These are phyloP conservation scores for Episyrphus balteatus DNA, from an alignment of 1,140 invertebrate genomes.

Conservation along the genomic window DNA sequence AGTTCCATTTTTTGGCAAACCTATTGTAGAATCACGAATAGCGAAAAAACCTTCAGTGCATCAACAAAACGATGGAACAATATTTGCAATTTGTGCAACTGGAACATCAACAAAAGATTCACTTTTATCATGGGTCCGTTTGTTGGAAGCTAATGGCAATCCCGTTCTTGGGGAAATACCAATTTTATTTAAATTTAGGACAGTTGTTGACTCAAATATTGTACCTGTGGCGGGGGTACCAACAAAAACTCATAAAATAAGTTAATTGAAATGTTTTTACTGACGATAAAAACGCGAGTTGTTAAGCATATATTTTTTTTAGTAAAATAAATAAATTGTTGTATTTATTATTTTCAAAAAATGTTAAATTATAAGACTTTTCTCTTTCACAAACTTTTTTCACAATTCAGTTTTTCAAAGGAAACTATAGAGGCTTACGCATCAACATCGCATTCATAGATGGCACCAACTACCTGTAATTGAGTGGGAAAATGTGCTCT, in stretches of 20 bases:
- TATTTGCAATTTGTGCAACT: constrained; percentile 76
- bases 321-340: too few relatives aligned
- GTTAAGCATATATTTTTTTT: too few relatives aligned
- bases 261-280: too few relatives aligned
- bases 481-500: too few relatives aligned
- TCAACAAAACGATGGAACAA: constrained; percentile 87
- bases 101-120: constrained; percentile 83
- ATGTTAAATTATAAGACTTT: too few relatives aligned
- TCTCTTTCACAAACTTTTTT: too few relatives aligned
- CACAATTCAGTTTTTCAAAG: too few relatives aligned
- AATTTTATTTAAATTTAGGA: constrained; percentile 61
- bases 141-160: constrained; percentile 67
- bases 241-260: constrained; percentile 14
- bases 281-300: too few relatives aligned
- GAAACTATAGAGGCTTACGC: too few relatives aligned
- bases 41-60: constrained; percentile 57
- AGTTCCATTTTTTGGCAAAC: constrained; percentile 46
- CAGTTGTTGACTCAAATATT: constrained; percentile 20
- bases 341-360: too few relatives aligned
- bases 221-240: constrained; percentile 17
- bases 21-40: constrained; percentile 30
- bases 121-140: constrained; percentile 82
- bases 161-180: constrained; percentile 60
- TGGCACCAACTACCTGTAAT: too few relatives aligned
- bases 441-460: too few relatives aligned